Percentiles rank a stretch among this genome's conserved stretches.
Evolutionary conservation across 2,113 vertebrate genomes (phyloP).

Genomic region (Triplophysa siluroides): DNA sequence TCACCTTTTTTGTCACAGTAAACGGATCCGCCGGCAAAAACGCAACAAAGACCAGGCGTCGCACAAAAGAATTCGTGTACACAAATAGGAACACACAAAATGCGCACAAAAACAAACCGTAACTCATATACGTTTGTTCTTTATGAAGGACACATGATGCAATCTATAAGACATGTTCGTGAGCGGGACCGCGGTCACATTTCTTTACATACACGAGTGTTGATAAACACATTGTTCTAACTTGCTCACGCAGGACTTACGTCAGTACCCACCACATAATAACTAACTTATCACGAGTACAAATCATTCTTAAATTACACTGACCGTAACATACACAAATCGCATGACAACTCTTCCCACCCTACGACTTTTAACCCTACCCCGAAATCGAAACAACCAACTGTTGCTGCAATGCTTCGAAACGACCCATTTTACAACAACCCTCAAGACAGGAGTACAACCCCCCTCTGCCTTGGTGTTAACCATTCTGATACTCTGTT

Average conservation of each 20-base stretch:
- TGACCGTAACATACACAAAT: too few species aligned
- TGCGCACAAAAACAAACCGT: too few species aligned
- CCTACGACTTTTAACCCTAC: too few species aligned
- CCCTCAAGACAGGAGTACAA: conserved; percentile 23
- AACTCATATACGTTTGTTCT: background rate
- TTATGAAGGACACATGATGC: conserved; percentile 2
- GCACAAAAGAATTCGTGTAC: background rate
- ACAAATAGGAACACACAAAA: background rate
- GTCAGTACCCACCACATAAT: background rate
- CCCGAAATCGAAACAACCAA: conserved; percentile 12
- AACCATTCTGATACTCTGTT: conserved; percentile 74
- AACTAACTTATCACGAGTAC: too few species aligned
- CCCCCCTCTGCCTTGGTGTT: conserved; percentile 31
- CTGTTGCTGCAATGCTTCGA: conserved; percentile 9
- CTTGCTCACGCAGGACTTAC: too few species aligned
- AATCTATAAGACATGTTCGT: background rate
- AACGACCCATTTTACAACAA: conserved; percentile 26
- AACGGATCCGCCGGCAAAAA: background rate
- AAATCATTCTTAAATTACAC: too few species aligned
- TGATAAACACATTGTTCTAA: too few species aligned
- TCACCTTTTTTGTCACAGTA: background rate
- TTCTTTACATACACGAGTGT: background rate
- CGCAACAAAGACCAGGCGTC: background rate
- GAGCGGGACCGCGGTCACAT: too few species aligned
- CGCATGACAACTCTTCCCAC: too few species aligned